Evolutionary conservation across 2,113 vertebrate species (phyloP), one percentile per base, ranked within the genome.

Genomic region (Syrmaticus mikado): DNA sequence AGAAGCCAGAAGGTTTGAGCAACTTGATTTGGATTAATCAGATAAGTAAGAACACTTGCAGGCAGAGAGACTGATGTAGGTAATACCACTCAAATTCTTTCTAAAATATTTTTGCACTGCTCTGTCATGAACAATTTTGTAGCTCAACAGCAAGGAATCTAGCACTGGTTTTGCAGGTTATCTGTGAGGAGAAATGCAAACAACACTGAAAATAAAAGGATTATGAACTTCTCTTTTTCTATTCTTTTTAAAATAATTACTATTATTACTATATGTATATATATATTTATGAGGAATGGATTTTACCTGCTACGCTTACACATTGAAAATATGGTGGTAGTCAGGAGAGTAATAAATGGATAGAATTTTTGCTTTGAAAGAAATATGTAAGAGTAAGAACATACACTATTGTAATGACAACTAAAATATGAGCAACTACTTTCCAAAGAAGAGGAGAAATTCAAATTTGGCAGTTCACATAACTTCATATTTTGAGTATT

Each of bases 11-110:
- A 85, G 41, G 58, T 57, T 87, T 86, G 83, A 77, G 45, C 19
- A 88, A 58, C 55, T 76, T 82, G 34, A 45, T 90, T 90, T 83
- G 79, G 64, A 83, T 83, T 84, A 85, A 90, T 75, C 68, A 94
- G 48, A 77, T 52, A 41, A 57, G 91, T 71, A 22, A 61, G 89
- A 93, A 83, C 36, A 87, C 55, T 78, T 65, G 4, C 16, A 92
- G 45, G 22, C 50, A 87, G n/a, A 78, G 32, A 86, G 13, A 28
- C 79, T 64, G 48, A 57, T 75, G 38, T 60, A 72, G 48, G 40
- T 58, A 81, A 70, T 28, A 45, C 11, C 16, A 67, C 30, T 73
- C 48, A 57, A 40, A 32, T 11, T 18, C 36, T 82, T 79, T 66
- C 16, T 46, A 60, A 71, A 89, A 84, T 1, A 8, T 87, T 94